Base-by-base conservation (phyloP, 2,797 vertebrate species). In the Delichon dasypus region DNA sequence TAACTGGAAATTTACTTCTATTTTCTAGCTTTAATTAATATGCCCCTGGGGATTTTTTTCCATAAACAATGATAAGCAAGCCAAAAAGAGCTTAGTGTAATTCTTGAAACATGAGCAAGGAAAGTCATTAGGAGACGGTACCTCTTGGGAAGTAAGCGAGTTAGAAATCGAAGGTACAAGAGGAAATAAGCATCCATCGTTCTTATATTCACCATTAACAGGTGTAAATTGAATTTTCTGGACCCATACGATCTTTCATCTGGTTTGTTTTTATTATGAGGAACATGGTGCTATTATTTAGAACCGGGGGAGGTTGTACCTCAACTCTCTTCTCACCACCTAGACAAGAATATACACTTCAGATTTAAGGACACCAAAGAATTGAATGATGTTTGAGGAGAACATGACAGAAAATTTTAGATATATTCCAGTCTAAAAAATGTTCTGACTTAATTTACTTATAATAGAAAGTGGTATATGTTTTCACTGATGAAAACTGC, bases 11-110 rank as follows among this genome's bases (percentile, higher is more conserved):
- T 10, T 36, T 81, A 26, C 45, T 87, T 79, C 60, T 89, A 19
- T 74, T 90, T 94, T 92, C 57, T 64, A 83, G 29, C 42, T 85
- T 96, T 92, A 92, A 94, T 96, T 90, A 93, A 94, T 83, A 94
- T 38, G 50, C 4, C 57, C 19, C 57, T 68, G 42, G 47, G 75
- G 83, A 77, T 67, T 91, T 97, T 97, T 88, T 76, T 71, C 60
- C 82, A 64, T 1, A 2, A 96, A 45, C 36, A 79, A 82, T 55
- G 81, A 92, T 85, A 90, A 94, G 65, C 68, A 90, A 90, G 80
- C 47, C 47, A 76, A 88, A 86, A 94, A 89, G 55, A 96, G 55
- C 48, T 88, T 67, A 79, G 30, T 82, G 93, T 93, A 91, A 94
- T 87, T 96, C 83, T 87, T 16, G 2, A 78, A 96, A 95, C 64